These are phyloP conservation scores for Struthidea cinerea DNA, from an alignment of 2,113 vertebrate genomes.

Conservation along the genomic window DNA sequence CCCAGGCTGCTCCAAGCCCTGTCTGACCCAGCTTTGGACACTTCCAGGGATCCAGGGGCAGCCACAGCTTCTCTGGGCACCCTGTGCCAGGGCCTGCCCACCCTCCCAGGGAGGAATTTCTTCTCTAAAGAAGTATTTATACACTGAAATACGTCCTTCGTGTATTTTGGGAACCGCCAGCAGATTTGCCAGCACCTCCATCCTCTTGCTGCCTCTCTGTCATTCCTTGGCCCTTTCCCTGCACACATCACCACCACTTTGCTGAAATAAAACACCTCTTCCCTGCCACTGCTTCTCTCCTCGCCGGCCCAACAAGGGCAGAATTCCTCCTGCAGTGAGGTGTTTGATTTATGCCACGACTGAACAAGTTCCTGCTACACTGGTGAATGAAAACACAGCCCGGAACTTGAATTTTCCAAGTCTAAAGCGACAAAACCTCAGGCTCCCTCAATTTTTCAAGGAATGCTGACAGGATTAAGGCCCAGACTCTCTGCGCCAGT, in stretches of 20 bases:
- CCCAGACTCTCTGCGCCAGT: not conserved
- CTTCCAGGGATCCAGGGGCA: not conserved
- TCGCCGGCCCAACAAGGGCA: not conserved
- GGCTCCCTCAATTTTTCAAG: not conserved
- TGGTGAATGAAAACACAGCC: not conserved
- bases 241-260: not conserved
- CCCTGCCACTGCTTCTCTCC: not conserved
- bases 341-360: not conserved
- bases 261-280: not conserved
- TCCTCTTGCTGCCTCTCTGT: not conserved
- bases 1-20: not conserved
- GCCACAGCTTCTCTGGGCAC: not conserved
- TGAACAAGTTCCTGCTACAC: not conserved
- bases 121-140: not conserved
- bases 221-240: not conserved
- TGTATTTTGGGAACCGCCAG: not conserved
- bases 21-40: not conserved
- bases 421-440: not conserved
- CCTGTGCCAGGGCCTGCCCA: not conserved
- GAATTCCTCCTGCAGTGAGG: not conserved
- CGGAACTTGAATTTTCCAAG: not conserved
- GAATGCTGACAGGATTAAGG: not conserved
- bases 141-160: accelerated
- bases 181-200: not conserved
- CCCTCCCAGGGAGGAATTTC: not conserved